Conservation (phyloP, 2,113 vertebrate species). For the Falcunculus frontatus region DNA sequence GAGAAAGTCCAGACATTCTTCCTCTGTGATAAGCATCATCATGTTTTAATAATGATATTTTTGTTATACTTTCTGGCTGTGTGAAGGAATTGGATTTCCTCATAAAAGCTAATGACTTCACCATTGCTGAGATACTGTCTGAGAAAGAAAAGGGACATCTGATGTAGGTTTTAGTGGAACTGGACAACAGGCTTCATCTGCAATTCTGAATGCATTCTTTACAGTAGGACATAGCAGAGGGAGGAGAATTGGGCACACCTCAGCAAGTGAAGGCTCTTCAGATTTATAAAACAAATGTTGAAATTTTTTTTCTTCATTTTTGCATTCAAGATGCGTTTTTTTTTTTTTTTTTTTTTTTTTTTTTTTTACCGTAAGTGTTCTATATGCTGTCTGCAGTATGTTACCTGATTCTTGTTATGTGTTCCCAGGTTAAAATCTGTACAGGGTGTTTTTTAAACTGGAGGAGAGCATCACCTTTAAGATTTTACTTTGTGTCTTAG, state of each 20-base stretch:
- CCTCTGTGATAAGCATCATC: background rate
- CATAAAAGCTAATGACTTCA: background rate
- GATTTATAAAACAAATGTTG: background rate
- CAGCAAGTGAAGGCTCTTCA: background rate
- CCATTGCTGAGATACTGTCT: background rate
- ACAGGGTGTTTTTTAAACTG: background rate
- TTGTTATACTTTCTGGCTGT: background rate
- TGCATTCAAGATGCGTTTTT: background rate
- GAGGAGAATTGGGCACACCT: background rate
- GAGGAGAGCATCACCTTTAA: background rate
- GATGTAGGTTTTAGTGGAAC: background rate
- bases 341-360: background rate
- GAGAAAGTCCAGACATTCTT: background rate
- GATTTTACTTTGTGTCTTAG: background rate
- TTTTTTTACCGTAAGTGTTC: background rate
- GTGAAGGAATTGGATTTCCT: background rate
- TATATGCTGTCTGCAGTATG: background rate
- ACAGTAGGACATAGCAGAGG: background rate
- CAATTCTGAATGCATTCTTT: background rate
- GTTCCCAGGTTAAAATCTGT: background rate
- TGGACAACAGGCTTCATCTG: background rate
- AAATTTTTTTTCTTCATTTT: background rate
- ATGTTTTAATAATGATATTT: background rate
- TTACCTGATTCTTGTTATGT: background rate
- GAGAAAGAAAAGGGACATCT: background rate